Conservation (phyloP, 1,140 invertebrate species). For the Pinna nobilis region DNA sequence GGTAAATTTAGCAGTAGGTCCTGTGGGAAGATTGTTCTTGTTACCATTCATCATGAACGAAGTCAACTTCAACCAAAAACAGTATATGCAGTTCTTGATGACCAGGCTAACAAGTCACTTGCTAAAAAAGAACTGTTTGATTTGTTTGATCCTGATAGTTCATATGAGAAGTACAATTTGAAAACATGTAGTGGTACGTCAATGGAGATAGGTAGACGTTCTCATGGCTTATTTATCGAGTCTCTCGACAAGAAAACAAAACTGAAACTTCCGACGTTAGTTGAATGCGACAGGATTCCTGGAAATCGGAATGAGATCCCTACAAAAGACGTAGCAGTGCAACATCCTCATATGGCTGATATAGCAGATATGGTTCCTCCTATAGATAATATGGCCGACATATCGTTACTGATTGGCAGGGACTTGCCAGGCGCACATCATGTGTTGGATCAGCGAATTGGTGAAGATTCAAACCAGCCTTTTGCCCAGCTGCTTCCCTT, state of each 20-base stretch:
- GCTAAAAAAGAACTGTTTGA: background rate
- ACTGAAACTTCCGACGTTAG: too few relatives aligned
- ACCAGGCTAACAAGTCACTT: slow-evolving; percentile 28
- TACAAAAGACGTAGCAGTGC: too few relatives aligned
- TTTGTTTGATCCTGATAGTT: background rate
- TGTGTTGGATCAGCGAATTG: slow-evolving; percentile 37
- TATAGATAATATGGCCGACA: slow-evolving; percentile 12
- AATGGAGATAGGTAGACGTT: too few relatives aligned
- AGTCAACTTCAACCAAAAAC: background rate
- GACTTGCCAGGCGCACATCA: slow-evolving; percentile 39
- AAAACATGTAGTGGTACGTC: background rate
- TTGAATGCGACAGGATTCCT: too few relatives aligned
- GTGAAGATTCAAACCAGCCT: slow-evolving; percentile 10
- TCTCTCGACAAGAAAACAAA: too few relatives aligned
- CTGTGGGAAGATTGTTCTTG: slow-evolving; percentile 29
- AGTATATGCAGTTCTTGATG: slow-evolving; percentile 24
- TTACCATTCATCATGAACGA: slow-evolving; percentile 8
- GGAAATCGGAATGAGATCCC: too few relatives aligned
- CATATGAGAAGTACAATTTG: slow-evolving; percentile 1
- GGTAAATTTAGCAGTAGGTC: slow-evolving; percentile 14
- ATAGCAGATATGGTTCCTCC: slow-evolving; percentile 7
- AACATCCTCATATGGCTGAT: slow-evolving; percentile 1
- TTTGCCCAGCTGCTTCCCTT: slow-evolving; percentile 40
- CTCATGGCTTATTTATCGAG: too few relatives aligned
- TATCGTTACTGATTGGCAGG: slow-evolving; percentile 23